Conservation (phyloP, 2,797 vertebrate species). For the Anabacerthia variegaticeps region DNA sequence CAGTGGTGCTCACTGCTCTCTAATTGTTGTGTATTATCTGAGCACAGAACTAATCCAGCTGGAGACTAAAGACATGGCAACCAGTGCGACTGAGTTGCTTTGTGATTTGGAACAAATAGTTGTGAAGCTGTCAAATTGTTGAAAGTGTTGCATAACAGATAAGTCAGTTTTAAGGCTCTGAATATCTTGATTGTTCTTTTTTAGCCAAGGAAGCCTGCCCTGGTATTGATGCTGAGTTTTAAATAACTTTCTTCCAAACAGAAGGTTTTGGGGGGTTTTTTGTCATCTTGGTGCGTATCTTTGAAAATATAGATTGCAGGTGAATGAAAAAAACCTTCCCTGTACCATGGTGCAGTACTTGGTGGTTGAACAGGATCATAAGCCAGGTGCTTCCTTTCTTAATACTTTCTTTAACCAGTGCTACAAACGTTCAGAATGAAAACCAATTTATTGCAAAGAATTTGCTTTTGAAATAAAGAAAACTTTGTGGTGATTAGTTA, state of each 20-base stretch:
- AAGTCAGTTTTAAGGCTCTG: not conserved
- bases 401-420: not conserved
- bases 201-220: not conserved
- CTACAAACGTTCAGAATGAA: not conserved
- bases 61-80: not conserved
- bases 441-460: not conserved
- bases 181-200: not conserved
- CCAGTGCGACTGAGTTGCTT: not conserved
- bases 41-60: not conserved
- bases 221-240: not conserved
- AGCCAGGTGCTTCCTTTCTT: not conserved
- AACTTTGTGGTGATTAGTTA: not conserved
- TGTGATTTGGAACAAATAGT: not conserved
- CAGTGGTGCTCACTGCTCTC: not conserved
- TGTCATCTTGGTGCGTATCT: rapidly evolving
- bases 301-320: not conserved
- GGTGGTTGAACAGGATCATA: not conserved
- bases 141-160: not conserved
- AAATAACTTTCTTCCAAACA: not conserved
- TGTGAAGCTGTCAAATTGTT: not conserved
- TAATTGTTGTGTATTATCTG: not conserved
- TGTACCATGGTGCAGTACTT: not conserved
- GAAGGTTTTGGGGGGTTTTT: not conserved
- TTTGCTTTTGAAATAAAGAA: not conserved
- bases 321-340: not conserved